Percentiles rank a stretch among this genome's conserved stretches.
Conservation (phyloP, 2,797 vertebrate genomes). For the Staurois parvus region DNA sequence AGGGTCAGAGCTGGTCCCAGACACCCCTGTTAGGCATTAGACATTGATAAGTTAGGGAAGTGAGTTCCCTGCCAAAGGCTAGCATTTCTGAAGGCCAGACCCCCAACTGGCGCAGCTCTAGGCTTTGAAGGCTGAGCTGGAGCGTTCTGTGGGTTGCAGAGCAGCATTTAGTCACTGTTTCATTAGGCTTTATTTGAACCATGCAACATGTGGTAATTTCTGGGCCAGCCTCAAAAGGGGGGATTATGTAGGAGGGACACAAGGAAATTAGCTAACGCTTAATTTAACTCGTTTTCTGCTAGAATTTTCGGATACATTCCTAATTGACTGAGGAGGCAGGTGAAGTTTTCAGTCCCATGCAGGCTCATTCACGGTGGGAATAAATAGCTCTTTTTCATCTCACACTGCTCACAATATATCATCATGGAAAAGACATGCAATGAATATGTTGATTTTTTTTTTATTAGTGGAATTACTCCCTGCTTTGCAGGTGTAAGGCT, state of each 20-base stretch:
- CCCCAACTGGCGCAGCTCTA: conserved; percentile 76
- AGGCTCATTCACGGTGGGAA: conserved; percentile 89
- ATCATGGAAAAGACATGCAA: conserved; percentile 90
- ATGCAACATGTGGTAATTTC: conserved; percentile 98
- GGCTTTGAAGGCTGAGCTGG: conserved; percentile 85
- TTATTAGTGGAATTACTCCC: conserved; percentile 96
- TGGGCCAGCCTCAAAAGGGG: conserved; percentile 88
- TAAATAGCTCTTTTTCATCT: conserved; percentile 92
- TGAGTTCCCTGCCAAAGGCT: conserved; percentile 78
- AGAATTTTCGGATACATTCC: conserved; percentile 98
- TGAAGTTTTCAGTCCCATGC: conserved; percentile 95
- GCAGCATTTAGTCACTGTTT: conserved; percentile 95
- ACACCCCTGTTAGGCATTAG: no score
- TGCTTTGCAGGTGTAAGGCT: conserved; percentile 90
- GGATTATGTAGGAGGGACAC: conserved; percentile 93
- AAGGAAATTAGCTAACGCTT: conserved; percentile 97
- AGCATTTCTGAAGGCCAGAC: conserved; percentile 74
- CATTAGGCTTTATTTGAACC: conserved; percentile 98
- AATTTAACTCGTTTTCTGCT: conserved; percentile 99
- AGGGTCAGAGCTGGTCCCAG: no score
- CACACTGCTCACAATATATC: conserved; percentile 91
- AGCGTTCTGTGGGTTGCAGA: conserved; percentile 81
- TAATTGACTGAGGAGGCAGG: conserved; percentile 99
- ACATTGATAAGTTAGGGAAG: conserved; percentile 79
- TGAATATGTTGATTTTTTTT: conserved; percentile 96